Evolutionary conservation across 1,140 invertebrate species (phyloP), one percentile per base, ranked within the genome.

Genomic region (Drosophila willistoni): DNA sequence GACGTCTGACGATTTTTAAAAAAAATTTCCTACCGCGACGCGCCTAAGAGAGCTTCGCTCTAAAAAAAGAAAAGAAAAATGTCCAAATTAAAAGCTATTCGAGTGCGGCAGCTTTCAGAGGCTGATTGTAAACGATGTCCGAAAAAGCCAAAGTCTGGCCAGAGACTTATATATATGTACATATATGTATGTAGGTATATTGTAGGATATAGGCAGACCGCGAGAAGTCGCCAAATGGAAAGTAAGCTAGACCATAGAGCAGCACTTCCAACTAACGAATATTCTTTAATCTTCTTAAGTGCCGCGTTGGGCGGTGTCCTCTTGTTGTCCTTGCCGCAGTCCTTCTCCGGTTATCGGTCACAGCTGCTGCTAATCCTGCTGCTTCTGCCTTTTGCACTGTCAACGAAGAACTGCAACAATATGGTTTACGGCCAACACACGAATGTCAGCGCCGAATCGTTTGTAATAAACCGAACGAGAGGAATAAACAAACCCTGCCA

Each of bases 211-310:
- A 62, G 44, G 62, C 54, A 69, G 59, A 63, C 67, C 81, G 72
- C 77, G 68, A 76, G 65, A 64, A 61, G 34, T 55, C 34, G 64
- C 60, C 25, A 71, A 83, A 66, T 51, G 68, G 41, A 77, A 79
- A 84, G 62, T 57, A 56, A 42, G 67, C 36, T 44, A 62, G 54
- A 60, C 34, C 39, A 66, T 62, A 60, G 68, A 33, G 29, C 14
- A n/a, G 12, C 62, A 47, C 44, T 29, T 42, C 41, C 63, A 70
- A 67, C 65, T 79, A 76, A 84, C 77, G 70, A 73, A 77, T 71
- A 71, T 77, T 71, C 77, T 68, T 84, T 84, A 84, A 84, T 84
- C 81, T 84, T 84, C 81, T 84, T 84, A 84, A 84, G 81, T 85
- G 81, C 68, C 51, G 39, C 61, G 4, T 34, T 42, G 39, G 33